phyloP scores from a whole-genome alignment of 1,140 invertebrate species.

The Eurosta solidaginis region DNA sequence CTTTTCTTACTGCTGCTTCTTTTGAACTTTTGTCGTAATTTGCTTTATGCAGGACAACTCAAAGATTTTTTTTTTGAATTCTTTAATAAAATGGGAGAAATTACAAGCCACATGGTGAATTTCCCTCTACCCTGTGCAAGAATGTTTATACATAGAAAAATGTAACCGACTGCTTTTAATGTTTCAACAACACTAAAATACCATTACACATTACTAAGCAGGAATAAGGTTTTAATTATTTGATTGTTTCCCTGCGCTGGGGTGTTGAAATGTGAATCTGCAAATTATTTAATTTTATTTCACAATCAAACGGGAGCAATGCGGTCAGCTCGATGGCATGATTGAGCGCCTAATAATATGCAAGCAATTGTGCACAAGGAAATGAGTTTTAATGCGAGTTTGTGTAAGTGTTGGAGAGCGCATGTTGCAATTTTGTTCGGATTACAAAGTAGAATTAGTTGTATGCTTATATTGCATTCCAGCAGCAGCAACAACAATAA shows the following conservation, averaged over 20 bases:
- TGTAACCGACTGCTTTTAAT: too few species aligned
- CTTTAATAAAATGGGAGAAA: too few species aligned
- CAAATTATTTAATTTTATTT: neutral
- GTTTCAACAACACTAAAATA: too few species aligned
- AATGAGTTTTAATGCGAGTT: neutral
- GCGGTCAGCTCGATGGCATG: neutral
- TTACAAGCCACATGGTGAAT: too few species aligned
- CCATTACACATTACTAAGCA: neutral
- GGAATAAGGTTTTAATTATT: neutral
- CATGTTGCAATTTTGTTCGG: neutral
- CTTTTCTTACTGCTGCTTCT: too few species aligned
- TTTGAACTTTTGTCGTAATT: too few species aligned
- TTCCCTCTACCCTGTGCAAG: too few species aligned
- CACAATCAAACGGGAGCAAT: neutral
- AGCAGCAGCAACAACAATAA: neutral
- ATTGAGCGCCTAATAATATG: slow-evolving; percentile 17
- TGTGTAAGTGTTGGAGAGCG: neutral
- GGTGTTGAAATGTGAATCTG: neutral
- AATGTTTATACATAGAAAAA: too few species aligned
- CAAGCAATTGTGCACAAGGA: neutral
- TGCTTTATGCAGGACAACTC: too few species aligned
- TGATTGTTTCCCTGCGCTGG: neutral
- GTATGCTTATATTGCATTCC: neutral
- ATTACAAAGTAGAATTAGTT: slow-evolving; percentile 11
- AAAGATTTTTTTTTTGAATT: too few species aligned